Percentiles rank a stretch among this genome's conserved stretches.
Conservation (phyloP, 2,797 vertebrate species). For the Manis javanica region DNA sequence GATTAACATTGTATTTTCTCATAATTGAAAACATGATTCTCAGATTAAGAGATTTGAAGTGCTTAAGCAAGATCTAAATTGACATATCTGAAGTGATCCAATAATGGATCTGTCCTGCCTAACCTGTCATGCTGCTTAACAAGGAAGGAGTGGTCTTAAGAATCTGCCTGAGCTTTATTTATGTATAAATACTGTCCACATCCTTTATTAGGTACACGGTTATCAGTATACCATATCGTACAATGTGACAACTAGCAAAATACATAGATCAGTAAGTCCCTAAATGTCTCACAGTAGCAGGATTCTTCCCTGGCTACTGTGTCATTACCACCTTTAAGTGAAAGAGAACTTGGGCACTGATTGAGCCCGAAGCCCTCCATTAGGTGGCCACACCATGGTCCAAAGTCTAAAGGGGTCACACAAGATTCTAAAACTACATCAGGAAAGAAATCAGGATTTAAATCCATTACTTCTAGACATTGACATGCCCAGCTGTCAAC, state of each 20-base stretch:
- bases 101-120: background rate
- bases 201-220: background rate
- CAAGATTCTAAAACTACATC: background rate
- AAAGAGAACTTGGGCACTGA: background rate
- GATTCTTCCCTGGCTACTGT: background rate
- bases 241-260: background rate
- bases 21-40: background rate
- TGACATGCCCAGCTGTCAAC: too few species aligned
- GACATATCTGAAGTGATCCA: background rate
- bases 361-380: background rate
- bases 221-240: rapidly evolving
- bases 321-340: background rate
- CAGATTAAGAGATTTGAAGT: background rate
- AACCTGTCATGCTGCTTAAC: background rate
- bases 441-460: background rate
- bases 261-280: background rate
- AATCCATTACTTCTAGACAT: background rate
- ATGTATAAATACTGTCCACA: too few species aligned
- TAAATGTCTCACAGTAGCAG: background rate
- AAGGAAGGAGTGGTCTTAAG: background rate
- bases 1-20: background rate
- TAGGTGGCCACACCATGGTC: rapidly evolving
- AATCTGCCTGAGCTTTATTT: background rate
- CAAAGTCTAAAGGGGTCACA: background rate
- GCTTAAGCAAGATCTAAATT: background rate